phyloP scores from a whole-genome alignment of 2,113 vertebrate genomes.

The Ptychochromis oligacanthus region DNA sequence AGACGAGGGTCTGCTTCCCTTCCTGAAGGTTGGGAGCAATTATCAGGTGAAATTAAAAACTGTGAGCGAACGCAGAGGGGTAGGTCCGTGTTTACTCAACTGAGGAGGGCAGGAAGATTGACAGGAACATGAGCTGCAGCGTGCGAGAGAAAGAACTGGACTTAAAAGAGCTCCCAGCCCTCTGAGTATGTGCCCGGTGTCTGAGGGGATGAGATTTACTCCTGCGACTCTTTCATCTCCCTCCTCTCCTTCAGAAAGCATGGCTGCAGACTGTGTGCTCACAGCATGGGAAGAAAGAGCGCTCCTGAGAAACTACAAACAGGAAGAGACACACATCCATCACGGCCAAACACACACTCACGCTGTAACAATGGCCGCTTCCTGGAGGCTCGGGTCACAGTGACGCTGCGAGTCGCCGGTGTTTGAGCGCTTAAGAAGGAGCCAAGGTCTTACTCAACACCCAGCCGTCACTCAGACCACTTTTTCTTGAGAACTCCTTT shows the following conservation, averaged over 20 bases:
- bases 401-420: constrained; percentile 39
- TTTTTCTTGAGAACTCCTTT: constrained; percentile 8
- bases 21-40: constrained; percentile 25
- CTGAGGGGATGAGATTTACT: constrained; percentile 32
- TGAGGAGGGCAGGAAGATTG: constrained; percentile 9
- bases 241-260: constrained; percentile 23
- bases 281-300: constrained; percentile 69
- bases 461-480: constrained; percentile 4
- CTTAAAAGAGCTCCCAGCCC: constrained; percentile 26
- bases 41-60: constrained; percentile 50
- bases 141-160: background rate
- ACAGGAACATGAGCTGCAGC: constrained; percentile 24
- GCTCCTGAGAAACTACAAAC: constrained; percentile 89
- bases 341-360: constrained; percentile 63
- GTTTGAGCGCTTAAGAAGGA: constrained; percentile 60
- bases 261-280: constrained; percentile 23
- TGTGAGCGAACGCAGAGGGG: background rate
- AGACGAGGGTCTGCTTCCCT: constrained; percentile 19
- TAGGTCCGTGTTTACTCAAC: background rate
- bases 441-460: constrained; percentile 48
- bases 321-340: constrained; percentile 89
- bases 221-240: constrained; percentile 37
- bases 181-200: constrained; percentile 34
- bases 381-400: constrained; percentile 76
- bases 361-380: constrained; percentile 90